These are phyloP conservation scores for Amblyopsis hoosieri DNA, from an alignment of 2,797 vertebrate genomes.

Conservation along the genomic window DNA sequence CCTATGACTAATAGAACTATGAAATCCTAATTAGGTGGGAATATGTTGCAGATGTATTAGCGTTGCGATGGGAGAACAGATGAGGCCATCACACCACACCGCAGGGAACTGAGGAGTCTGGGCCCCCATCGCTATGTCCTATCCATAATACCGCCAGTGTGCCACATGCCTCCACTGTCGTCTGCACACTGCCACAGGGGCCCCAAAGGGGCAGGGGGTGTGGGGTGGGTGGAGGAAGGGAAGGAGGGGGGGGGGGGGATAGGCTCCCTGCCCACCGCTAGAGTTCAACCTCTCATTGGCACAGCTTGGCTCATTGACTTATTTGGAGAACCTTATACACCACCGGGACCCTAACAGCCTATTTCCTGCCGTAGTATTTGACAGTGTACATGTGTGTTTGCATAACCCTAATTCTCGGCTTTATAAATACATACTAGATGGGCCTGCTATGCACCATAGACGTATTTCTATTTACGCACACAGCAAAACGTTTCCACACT, in stretches of 20 bases:
- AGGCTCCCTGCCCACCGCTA: conserved; percentile 47
- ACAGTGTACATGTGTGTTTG: conserved; percentile 1
- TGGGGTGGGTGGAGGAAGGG: background rate
- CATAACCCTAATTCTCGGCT: background rate
- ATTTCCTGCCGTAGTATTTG: conserved; percentile 10
- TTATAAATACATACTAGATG: background rate
- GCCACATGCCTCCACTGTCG: conserved; percentile 75
- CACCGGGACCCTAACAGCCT: conserved; percentile 34
- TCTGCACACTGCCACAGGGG: conserved; percentile 60
- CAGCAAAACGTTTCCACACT: conserved; percentile 24
- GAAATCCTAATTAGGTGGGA: conserved; percentile 83
- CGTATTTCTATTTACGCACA: conserved; percentile 9
- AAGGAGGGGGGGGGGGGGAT: conserved; percentile 34
- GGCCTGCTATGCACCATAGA: background rate
- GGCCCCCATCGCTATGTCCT: conserved; percentile 74
- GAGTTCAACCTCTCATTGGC: conserved; percentile 53
- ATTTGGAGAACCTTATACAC: conserved; percentile 52
- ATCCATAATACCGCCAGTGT: conserved; percentile 75
- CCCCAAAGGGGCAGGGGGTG: conserved; percentile 31
- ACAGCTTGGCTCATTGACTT: conserved; percentile 50
- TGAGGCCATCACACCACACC: conserved; percentile 78
- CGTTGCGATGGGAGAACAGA: conserved; percentile 78
- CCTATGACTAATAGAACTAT: conserved; percentile 78
- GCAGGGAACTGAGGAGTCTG: conserved; percentile 73
- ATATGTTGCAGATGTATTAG: conserved; percentile 77